Conservation (phyloP, 2,888 invertebrate genomes). For the Tinea semifulvella region DNA sequence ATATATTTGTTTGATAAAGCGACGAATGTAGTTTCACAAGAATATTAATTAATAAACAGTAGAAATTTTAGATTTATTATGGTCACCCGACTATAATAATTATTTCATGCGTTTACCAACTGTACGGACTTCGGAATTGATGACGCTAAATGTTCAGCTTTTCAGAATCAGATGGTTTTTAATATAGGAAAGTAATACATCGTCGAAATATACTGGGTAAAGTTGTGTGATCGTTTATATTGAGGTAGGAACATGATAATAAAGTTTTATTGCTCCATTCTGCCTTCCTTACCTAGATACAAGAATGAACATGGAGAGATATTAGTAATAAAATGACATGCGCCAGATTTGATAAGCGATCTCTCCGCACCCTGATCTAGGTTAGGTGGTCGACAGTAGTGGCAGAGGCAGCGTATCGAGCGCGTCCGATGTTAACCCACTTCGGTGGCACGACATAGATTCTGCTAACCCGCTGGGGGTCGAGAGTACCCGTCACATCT, state of each 20-base stretch:
- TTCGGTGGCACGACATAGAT: constrained; percentile 16
- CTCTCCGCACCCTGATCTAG: constrained; percentile 62
- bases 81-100: too few species aligned
- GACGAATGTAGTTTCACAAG: constrained; percentile 12
- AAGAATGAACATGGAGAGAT: constrained; percentile 18
- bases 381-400: constrained; percentile 63
- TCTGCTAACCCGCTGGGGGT: constrained; percentile 38
- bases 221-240: too few species aligned
- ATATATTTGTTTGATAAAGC: constrained; percentile 14
- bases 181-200: too few species aligned
- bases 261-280: constrained; percentile 51
- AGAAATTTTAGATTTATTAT: constrained; percentile 4
- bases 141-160: too few species aligned
- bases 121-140: too few species aligned
- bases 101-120: too few species aligned
- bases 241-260: too few species aligned
- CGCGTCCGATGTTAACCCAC: constrained; percentile 51
- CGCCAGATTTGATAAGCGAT: constrained; percentile 66
- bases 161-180: too few species aligned
- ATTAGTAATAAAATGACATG: constrained; percentile 27
- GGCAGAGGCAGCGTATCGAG: constrained; percentile 52
- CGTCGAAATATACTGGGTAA: too few species aligned
- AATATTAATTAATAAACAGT: constrained; percentile 11
- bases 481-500: constrained; percentile 27
- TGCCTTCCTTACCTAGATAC: constrained; percentile 8